Evolutionary conservation across 2,113 vertebrate genomes (phyloP).

Genomic region (Osmerus eperlanus): DNA sequence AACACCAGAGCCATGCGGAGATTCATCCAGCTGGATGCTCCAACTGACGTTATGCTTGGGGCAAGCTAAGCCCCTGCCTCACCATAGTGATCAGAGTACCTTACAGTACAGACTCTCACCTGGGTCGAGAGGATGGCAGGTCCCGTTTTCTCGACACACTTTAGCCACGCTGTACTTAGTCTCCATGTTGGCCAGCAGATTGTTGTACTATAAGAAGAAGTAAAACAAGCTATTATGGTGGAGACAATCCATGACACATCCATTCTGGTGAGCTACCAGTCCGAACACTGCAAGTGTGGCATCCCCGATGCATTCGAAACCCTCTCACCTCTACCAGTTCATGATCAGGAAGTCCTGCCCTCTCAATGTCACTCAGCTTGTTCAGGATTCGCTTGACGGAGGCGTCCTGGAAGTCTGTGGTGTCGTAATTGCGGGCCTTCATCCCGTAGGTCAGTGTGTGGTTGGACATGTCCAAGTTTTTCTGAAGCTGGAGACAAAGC

Average conservation of each 20-base stretch:
- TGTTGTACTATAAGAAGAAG: constrained; percentile 80
- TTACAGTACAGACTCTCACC: constrained; percentile 65
- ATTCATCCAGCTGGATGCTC: too few relatives aligned
- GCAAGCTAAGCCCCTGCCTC: too few relatives aligned
- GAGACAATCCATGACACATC: too few relatives aligned
- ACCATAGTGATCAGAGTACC: background rate
- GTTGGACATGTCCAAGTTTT: constrained; percentile 81
- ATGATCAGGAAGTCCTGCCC: constrained; percentile 71
- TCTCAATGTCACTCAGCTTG: constrained; percentile 88
- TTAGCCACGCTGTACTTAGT: constrained; percentile 86
- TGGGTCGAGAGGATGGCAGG: constrained; percentile 84
- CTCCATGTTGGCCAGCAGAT: constrained; percentile 88
- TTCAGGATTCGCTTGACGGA: constrained; percentile 79
- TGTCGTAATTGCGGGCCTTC: constrained; percentile 80
- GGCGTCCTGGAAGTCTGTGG: constrained; percentile 81
- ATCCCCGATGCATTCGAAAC: background rate
- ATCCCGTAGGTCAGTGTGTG: constrained; percentile 81
- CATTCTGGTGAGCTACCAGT: too few relatives aligned
- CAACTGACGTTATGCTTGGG: too few relatives aligned
- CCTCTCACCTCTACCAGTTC: constrained; percentile 84
- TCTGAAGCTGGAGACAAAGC: constrained; percentile 74
- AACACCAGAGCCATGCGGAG: too few relatives aligned
- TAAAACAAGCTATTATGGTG: background rate
- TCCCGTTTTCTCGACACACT: constrained; percentile 73
- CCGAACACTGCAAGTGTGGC: too few relatives aligned